These are phyloP conservation scores for Circaetus gallicus DNA, from an alignment of 2,113 vertebrate species.

Conservation along the genomic window DNA sequence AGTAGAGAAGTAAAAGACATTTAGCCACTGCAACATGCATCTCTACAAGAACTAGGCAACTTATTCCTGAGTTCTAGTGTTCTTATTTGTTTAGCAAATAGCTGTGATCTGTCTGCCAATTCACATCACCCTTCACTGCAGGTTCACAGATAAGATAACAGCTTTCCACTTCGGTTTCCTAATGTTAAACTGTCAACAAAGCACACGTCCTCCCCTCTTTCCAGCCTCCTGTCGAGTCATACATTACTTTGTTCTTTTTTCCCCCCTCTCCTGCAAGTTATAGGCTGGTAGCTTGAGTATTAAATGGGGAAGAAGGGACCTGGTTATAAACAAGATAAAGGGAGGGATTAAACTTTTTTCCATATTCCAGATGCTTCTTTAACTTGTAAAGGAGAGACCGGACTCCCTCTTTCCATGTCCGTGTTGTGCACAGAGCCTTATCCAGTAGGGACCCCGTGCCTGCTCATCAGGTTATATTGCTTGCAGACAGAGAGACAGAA, in stretches of 20 bases:
- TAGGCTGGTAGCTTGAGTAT: background rate
- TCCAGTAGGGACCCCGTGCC: background rate
- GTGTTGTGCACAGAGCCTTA: background rate
- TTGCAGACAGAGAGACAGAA: background rate
- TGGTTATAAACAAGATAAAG: background rate
- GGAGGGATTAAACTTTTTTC: background rate
- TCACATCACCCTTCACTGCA: background rate
- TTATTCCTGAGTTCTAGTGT: background rate
- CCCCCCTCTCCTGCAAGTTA: background rate
- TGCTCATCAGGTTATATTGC: background rate
- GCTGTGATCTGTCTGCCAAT: background rate
- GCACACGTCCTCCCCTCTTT: background rate
- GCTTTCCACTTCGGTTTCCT: background rate
- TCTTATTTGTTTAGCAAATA: background rate
- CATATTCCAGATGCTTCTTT: background rate
- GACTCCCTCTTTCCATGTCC: fast-evolving
- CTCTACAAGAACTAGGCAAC: background rate
- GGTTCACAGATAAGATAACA: background rate
- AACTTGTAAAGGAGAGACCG: background rate
- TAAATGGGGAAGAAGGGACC: background rate
- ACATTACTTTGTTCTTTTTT: background rate
- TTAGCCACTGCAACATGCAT: background rate
- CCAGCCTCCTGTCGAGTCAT: background rate
- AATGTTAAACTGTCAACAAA: background rate
- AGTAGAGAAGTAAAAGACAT: background rate